These are phyloP conservation scores for Eilema griseolum DNA, from an alignment of 2,888 invertebrate species.

Conservation along the genomic window DNA sequence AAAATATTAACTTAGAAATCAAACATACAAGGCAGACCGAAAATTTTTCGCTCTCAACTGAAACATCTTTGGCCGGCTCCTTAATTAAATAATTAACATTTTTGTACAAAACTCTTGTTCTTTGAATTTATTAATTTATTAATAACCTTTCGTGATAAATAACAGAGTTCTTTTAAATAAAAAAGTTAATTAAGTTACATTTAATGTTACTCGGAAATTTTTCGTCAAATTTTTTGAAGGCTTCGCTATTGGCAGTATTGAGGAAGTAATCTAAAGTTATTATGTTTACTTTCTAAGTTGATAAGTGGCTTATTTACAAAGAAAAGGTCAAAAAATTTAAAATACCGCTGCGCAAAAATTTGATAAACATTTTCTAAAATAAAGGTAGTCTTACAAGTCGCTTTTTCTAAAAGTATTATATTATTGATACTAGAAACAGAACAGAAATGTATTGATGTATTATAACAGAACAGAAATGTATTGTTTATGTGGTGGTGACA, in stretches of 20 bases:
- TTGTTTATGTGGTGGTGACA: too few relatives aligned
- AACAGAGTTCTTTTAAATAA: constrained; percentile 35
- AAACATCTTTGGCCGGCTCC: constrained; percentile 26
- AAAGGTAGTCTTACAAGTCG: too few relatives aligned
- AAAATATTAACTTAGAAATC: neutral
- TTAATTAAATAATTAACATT: constrained; percentile 55
- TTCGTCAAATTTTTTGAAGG: constrained; percentile 2
- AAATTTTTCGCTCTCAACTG: constrained; percentile 30
- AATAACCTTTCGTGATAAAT: constrained; percentile 39
- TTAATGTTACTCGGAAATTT: constrained; percentile 9
- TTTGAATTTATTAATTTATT: constrained; percentile 38
- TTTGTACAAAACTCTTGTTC: constrained; percentile 38
- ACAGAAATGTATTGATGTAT: too few relatives aligned
- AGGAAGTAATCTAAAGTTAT: neutral
- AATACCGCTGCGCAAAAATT: neutral
- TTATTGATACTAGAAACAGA: too few relatives aligned
- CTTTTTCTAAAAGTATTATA: too few relatives aligned
- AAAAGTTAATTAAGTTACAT: constrained; percentile 28
- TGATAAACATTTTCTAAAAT: too few relatives aligned
- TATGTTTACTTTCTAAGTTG: neutral
- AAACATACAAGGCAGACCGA: constrained; percentile 16
- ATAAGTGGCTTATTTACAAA: neutral
- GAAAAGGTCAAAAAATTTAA: neutral
- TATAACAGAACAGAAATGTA: too few relatives aligned
- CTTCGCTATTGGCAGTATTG: neutral